Evolutionary conservation across 2,113 vertebrate species (phyloP), one percentile per base, ranked within the genome.

Genomic region (Pongo abelii): DNA sequence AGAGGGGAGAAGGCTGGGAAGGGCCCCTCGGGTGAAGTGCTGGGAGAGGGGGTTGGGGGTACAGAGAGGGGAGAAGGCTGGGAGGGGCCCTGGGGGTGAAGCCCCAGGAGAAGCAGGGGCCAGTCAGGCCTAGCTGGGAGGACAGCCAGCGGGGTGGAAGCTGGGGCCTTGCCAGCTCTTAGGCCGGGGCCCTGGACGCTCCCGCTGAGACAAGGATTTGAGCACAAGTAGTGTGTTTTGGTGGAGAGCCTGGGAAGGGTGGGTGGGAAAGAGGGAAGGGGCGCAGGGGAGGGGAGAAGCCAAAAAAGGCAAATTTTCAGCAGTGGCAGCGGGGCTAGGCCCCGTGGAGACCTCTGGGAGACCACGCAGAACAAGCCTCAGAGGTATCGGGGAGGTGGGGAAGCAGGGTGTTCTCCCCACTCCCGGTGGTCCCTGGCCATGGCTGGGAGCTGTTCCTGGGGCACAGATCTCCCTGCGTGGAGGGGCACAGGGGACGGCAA

Each of bases 381-480:
- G 12, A n/a, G 43, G 43, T 6, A 8, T 5, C 18, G 9, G 8
- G 10, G 38, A 20, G 64, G 16, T 14, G 0, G 40, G 22, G 25
- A 55, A 81, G 20, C 16, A 12, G 40, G 13, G 25, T 22, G 30
- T 14, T 13, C 11, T 8, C 61, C 16, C 55, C 5, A 22, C 40
- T n/a, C 18, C 55, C 18, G 9, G 20, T 10, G 0, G 3, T 20
- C 27, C 0, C 5, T 35, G 43, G 74, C n/a, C 50, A 0, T 18
- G 14, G 23, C 38, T 30, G 3, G 4, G 70, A 10, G 23, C 70
- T 32, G 6, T 14, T 74, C 55, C 43, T 9, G 7, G 48, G 27
- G 46, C 8, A 10, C 6, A 0, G 23, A 25, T 72, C 35, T 59
- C 40, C 64, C 23, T 3, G 22, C 20, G 0, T 8, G 2, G 61